These are phyloP conservation scores for Drosophila tanythrix DNA, from an alignment of 2,888 invertebrate genomes.

Conservation along the genomic window DNA sequence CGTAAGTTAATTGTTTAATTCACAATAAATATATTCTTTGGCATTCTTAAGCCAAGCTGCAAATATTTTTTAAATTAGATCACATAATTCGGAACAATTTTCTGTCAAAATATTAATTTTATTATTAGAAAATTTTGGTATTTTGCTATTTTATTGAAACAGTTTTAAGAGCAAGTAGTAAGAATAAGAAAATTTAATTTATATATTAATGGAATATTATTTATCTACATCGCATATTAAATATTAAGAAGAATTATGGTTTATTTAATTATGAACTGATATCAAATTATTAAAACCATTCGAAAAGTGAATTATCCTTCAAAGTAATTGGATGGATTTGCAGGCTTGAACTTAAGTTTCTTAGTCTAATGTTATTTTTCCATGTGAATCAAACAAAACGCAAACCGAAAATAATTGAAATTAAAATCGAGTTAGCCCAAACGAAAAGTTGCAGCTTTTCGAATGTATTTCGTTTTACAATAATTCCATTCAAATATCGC, in stretches of 20 bases:
- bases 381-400: slow-evolving; percentile 29
- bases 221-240: background rate
- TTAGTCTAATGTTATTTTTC: background rate
- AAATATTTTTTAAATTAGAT: background rate
- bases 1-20: slow-evolving; percentile 18
- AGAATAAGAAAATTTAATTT: background rate
- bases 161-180: background rate
- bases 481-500: slow-evolving; percentile 2
- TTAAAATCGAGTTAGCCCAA: slow-evolving; percentile 23
- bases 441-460: slow-evolving; percentile 27
- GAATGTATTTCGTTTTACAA: background rate
- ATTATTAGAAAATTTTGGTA: background rate
- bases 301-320: background rate
- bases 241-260: background rate
- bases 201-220: background rate
- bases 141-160: background rate
- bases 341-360: background rate
- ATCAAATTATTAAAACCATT: background rate
- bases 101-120: background rate
- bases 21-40: slow-evolving; percentile 9
- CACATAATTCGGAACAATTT: background rate
- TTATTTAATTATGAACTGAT: background rate
- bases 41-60: background rate
- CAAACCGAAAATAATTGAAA: slow-evolving; percentile 2
- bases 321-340: background rate